Percentiles rank a stretch among this genome's conserved stretches.
phyloP scores from a whole-genome alignment of 30 jellyfish, hydroid and myxozoan genomes.

The Cassiopea andromeda region DNA sequence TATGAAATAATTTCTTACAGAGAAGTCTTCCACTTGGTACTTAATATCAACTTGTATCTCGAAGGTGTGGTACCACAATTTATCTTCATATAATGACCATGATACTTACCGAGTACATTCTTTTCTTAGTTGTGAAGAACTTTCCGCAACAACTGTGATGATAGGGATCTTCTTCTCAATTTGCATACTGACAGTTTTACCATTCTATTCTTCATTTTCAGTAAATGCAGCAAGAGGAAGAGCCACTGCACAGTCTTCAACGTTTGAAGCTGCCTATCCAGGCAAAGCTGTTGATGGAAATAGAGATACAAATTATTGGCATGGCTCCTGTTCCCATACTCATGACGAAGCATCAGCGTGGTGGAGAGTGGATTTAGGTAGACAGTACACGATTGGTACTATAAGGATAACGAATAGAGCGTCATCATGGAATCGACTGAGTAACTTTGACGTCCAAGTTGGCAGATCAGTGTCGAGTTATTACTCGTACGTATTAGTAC shows the following conservation, averaged over 20 bases:
- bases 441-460: conserved; percentile 15
- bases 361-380: conserved; percentile 39
- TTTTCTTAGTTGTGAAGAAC: no score
- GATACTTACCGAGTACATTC: no score
- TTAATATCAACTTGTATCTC: no score
- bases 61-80: no score
- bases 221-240: conserved; percentile 6
- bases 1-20: no score
- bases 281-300: conserved; percentile 19
- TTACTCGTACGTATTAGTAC: neutral
- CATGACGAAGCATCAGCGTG: neutral
- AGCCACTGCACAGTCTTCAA: neutral
- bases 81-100: no score
- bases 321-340: conserved; percentile 18
- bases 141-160: no score
- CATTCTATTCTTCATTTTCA: neutral
- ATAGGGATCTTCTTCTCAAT: no score
- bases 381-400: conserved; percentile 17
- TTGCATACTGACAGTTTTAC: neutral
- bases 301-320: neutral
- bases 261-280: neutral
- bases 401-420: conserved; percentile 13
- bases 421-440: neutral
- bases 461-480: neutral
- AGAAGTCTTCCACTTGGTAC: no score